These are phyloP conservation scores for Siderastrea siderea DNA, from an alignment of 92 coral and sea anemone genomes.

Conservation along the genomic window DNA sequence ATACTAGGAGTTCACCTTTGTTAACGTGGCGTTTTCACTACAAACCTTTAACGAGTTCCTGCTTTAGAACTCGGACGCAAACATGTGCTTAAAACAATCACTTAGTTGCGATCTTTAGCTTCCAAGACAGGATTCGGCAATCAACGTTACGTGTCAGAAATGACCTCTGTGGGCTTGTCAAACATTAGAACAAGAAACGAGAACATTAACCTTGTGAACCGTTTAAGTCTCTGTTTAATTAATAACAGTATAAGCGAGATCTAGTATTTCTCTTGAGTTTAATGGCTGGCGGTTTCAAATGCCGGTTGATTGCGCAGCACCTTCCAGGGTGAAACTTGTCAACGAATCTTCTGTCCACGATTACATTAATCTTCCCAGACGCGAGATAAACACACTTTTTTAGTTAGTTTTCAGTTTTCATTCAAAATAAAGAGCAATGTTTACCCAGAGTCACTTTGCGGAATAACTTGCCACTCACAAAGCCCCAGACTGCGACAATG, in stretches of 20 bases:
- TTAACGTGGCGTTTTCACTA: neutral
- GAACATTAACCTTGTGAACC: constrained; percentile 44
- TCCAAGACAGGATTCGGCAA: neutral
- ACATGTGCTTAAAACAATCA: neutral
- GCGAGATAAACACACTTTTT: constrained; percentile 72
- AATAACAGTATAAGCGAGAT: neutral
- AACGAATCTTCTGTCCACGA: neutral
- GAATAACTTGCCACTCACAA: constrained; percentile 70
- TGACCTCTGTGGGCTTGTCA: constrained; percentile 42
- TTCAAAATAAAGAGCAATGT: constrained; percentile 76
- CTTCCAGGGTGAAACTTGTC: neutral
- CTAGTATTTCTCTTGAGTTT: neutral
- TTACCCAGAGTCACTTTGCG: constrained; percentile 73
- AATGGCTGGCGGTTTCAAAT: neutral
- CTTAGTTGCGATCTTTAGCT: neutral
- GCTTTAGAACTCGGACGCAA: neutral
- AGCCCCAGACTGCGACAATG: constrained; percentile 54
- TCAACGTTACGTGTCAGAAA: constrained; percentile 10
- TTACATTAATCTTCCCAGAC: constrained; percentile 58
- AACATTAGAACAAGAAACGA: constrained; percentile 34
- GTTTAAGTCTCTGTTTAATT: constrained; percentile 10
- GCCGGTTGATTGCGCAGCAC: neutral
- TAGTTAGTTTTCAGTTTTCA: constrained; percentile 69
- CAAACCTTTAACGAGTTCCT: neutral
- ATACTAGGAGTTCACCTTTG: neutral